Percentiles rank a stretch among this genome's conserved stretches.
These are phyloP conservation scores for Xiphydria camelus DNA, from an alignment of 2,888 invertebrate species.

Conservation along the genomic window DNA sequence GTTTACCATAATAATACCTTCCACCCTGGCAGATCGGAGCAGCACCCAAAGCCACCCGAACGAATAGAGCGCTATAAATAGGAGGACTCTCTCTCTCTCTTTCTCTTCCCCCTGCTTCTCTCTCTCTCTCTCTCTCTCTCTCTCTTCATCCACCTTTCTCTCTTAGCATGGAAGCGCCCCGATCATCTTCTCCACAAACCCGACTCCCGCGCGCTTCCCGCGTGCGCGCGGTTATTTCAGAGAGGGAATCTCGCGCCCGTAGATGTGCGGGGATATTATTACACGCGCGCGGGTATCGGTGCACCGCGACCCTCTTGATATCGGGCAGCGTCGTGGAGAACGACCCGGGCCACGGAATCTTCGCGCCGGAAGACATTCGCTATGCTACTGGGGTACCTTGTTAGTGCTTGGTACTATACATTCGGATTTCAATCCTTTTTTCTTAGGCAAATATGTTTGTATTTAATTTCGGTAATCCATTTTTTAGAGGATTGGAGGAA, in stretches of 20 bases:
- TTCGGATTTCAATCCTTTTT: too few relatives aligned
- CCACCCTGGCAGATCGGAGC: conserved; percentile 29
- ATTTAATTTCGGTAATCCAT: too few relatives aligned
- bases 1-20: conserved; percentile 53
- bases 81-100: conserved; percentile 28
- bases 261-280: conserved; percentile 34
- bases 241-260: conserved; percentile 37
- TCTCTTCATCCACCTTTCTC: conserved; percentile 22
- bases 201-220: conserved; percentile 8
- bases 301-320: background rate
- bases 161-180: conserved; percentile 23
- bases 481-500: too few relatives aligned
- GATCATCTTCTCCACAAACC: conserved; percentile 42
- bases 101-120: conserved; percentile 20
- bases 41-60: conserved; percentile 43
- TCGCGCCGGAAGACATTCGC: too few relatives aligned
- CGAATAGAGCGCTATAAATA: conserved; percentile 53
- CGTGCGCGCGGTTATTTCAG: conserved; percentile 45
- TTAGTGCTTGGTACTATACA: too few relatives aligned
- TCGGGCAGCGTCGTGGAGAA: too few relatives aligned
- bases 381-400: too few relatives aligned
- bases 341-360: too few relatives aligned
- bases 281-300: conserved; percentile 20
- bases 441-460: too few relatives aligned
- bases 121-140: conserved; percentile 13